Evolutionary conservation across 2,797 vertebrate genomes (phyloP).

Genomic region (Chaenodraco wilsoni): DNA sequence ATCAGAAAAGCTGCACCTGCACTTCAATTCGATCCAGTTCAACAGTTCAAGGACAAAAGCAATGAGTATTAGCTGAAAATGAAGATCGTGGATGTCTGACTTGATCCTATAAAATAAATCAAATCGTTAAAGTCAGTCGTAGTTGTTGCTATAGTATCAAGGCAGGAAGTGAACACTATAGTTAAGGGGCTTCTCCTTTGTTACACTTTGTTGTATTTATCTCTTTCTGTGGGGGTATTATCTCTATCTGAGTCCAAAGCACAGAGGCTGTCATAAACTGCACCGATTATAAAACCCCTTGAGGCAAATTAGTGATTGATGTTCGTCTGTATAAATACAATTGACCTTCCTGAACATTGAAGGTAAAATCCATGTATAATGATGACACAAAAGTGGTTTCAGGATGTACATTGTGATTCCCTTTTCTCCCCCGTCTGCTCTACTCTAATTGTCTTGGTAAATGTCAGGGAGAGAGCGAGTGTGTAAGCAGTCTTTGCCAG

Average conservation of each 20-base stretch:
- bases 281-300: background rate
- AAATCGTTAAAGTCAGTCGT: background rate
- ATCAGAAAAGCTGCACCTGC: background rate
- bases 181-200: background rate
- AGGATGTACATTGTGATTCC: background rate
- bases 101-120: background rate
- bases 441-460: constrained; percentile 46
- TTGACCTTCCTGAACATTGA: background rate
- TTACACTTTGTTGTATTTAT: background rate
- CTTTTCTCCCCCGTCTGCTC: background rate
- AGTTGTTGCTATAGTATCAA: background rate
- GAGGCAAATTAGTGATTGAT: background rate
- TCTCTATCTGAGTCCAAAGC: background rate
- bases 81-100: background rate
- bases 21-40: background rate
- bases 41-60: background rate
- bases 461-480: constrained; percentile 32
- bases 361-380: background rate
- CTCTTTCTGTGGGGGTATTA: background rate
- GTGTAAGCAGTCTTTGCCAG: constrained; percentile 16
- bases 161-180: background rate
- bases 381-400: background rate
- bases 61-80: background rate
- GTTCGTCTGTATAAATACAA: no score
- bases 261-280: background rate